Percentiles rank a stretch among this genome's conserved stretches.
phyloP scores from a whole-genome alignment of 2,113 vertebrate species.

The Oreochromis niloticus region DNA sequence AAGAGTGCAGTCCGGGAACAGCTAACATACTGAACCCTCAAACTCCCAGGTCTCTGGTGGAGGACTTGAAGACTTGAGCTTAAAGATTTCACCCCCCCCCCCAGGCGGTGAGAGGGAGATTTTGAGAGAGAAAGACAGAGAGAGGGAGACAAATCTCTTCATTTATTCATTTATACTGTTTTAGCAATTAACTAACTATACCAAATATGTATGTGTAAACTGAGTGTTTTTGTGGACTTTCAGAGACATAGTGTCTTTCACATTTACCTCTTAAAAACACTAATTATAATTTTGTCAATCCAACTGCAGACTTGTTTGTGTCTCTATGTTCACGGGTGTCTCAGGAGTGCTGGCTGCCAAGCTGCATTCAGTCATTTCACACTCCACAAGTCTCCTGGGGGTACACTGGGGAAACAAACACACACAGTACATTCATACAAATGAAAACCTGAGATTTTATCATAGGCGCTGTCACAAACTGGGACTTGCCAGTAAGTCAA shows the following conservation, averaged over 20 bases:
- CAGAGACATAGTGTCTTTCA: not conserved
- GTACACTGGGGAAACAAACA: not conserved
- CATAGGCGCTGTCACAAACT: not conserved
- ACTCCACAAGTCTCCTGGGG: slow-evolving; percentile 2
- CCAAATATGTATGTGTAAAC: not conserved
- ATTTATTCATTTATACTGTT: not conserved
- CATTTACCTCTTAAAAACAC: not conserved
- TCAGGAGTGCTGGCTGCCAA: not conserved
- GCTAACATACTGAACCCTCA: not conserved
- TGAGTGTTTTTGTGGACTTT: not conserved
- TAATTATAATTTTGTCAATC: not conserved
- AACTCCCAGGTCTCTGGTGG: not conserved
- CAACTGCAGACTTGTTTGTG: not conserved
- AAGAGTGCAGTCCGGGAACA: not conserved
- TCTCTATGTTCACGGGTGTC: not conserved
- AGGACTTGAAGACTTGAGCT: not conserved
- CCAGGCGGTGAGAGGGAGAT: not conserved
- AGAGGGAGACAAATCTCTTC: not conserved
- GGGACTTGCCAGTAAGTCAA: not conserved
- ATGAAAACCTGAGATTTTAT: not conserved
- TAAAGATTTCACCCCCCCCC: not conserved
- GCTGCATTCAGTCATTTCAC: slow-evolving; percentile 24
- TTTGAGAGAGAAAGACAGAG: not conserved
- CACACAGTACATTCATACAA: not conserved
- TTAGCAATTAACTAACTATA: not conserved